Conservation (phyloP, 1,140 invertebrate species). For the Lepidurus arcticus region DNA sequence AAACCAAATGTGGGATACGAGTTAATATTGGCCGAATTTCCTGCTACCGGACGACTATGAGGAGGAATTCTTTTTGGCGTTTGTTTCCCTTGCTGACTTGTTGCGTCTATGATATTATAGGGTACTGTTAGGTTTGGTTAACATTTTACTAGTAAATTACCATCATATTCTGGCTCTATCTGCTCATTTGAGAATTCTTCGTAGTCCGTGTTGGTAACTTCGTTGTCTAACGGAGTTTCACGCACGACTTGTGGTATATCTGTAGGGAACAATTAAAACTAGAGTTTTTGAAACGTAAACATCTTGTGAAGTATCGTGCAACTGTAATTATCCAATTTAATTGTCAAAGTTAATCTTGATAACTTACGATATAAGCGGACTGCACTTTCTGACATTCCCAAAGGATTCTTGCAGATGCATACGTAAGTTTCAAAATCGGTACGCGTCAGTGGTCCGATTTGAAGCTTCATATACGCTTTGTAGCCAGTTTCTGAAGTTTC, state of each 20-base stretch:
- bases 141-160: neutral
- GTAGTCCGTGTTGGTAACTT: neutral
- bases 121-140: neutral
- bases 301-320: too few relatives aligned
- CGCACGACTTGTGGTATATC: neutral
- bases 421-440: slow-evolving; percentile 30
- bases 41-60: neutral
- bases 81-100: neutral
- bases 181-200: neutral
- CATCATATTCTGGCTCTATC: neutral
- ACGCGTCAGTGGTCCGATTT: slow-evolving; percentile 10
- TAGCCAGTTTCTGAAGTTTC: slow-evolving; percentile 29
- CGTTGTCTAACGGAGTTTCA: neutral
- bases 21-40: neutral
- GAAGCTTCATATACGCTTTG: slow-evolving; percentile 31
- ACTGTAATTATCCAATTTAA: too few relatives aligned
- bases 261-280: slow-evolving; percentile 35
- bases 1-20: neutral
- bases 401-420: slow-evolving; percentile 32
- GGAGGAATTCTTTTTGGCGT: neutral
- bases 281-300: too few relatives aligned
- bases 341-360: neutral
- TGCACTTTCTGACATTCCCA: slow-evolving; percentile 27
- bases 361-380: slow-evolving; percentile 32
- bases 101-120: neutral